These are phyloP conservation scores for Pyrgus malvae DNA, from an alignment of 2,888 invertebrate genomes.

Conservation along the genomic window DNA sequence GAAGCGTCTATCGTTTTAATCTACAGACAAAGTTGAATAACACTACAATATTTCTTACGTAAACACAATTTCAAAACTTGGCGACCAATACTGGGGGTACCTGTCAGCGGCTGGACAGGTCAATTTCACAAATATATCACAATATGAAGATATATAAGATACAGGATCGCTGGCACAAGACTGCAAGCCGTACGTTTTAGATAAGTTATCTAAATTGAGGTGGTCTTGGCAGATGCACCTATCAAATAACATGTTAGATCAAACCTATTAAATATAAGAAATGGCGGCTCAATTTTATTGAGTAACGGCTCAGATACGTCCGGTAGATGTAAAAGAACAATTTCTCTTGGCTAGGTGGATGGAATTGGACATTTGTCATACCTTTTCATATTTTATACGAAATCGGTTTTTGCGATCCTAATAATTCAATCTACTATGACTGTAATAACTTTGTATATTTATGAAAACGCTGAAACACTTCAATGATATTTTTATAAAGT, in stretches of 20 bases:
- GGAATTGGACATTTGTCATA: conserved; percentile 1
- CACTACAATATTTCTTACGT: neutral
- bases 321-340: conserved; percentile 1
- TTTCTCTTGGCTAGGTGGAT: conserved; percentile 8
- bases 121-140: conserved; percentile 26
- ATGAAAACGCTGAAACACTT: no score
- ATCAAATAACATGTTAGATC: conserved; percentile 5
- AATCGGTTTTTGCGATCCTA: neutral
- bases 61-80: conserved; percentile 21
- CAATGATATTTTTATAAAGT: no score
- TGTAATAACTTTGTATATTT: no score
- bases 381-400: neutral
- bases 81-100: conserved; percentile 4
- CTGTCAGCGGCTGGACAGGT: conserved; percentile 15
- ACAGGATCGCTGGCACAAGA: conserved; percentile 20
- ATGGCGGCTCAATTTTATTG: conserved; percentile 8
- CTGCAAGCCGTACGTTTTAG: conserved; percentile 5
- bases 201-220: conserved; percentile 26
- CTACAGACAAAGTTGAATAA: no score
- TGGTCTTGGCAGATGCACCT: conserved; percentile 22
- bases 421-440: no score
- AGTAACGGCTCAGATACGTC: no score
- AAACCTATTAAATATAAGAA: conserved; percentile 16
- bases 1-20: neutral
- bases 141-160: conserved; percentile 23